Evolutionary conservation across 2,888 invertebrate species (phyloP).

Genomic region (Bibio marci): DNA sequence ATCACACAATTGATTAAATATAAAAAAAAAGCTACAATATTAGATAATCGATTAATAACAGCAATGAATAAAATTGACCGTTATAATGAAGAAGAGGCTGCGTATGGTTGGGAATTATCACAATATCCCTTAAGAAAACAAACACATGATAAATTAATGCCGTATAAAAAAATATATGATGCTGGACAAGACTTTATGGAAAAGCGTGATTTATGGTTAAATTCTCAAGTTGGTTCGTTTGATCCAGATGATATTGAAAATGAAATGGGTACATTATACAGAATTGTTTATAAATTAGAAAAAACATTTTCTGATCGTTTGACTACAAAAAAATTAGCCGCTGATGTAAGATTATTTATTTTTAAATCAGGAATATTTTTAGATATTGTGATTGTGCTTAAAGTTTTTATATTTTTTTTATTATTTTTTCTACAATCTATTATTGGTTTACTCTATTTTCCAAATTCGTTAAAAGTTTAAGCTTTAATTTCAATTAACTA

Average conservation of each 20-base stretch:
- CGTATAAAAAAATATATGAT: conserved; percentile 78
- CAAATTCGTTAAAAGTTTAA: too few species aligned
- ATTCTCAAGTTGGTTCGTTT: conserved; percentile 58
- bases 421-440: too few species aligned
- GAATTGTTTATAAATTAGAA: conserved; percentile 74
- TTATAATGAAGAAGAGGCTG: conserved; percentile 80
- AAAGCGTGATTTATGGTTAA: conserved; percentile 75
- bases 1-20: conserved; percentile 69
- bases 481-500: too few species aligned
- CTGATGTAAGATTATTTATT: conserved; percentile 25
- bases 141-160: conserved; percentile 60
- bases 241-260: conserved; percentile 78
- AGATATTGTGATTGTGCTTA: too few species aligned
- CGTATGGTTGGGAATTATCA: conserved; percentile 76
- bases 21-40: conserved; percentile 56
- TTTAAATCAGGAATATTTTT: neutral
- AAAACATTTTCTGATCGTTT: conserved; percentile 67
- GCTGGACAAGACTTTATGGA: conserved; percentile 71
- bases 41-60: conserved; percentile 45
- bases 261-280: conserved; percentile 25
- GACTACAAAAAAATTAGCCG: conserved; percentile 52
- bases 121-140: conserved; percentile 73
- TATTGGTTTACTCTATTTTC: too few species aligned
- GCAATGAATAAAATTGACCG: conserved; percentile 69
- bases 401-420: too few species aligned